Evolutionary conservation across 2,797 vertebrate genomes (phyloP), one percentile per base, ranked within the genome.

Genomic region (Halcyon smyrnensis): DNA sequence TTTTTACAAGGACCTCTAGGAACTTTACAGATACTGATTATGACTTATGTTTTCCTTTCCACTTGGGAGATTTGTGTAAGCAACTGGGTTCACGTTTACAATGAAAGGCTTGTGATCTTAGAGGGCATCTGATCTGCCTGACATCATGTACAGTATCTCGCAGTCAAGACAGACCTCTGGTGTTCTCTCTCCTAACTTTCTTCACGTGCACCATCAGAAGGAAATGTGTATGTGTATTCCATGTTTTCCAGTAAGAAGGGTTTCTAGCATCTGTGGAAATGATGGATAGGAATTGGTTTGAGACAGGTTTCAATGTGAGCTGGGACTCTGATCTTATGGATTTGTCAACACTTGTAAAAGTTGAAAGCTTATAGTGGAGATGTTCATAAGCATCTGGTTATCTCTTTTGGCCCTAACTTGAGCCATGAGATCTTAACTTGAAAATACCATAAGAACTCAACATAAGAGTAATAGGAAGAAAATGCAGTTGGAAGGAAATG

Each of bases 161-260:
- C n/a, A 36, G 36, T 46, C 23, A 70, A 57, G 23, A 7, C 46
- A 77, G 54, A 70, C 18, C 48, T 74, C 36, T 65, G 41, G 4
- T 41, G 30, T 9, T 25, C 21, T 69, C 30, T 53, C 48, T 71
- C 48, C 46, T 60, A 24, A 48, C 24, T 78, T 70, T 79, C 41
- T 73, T 82, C 54, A 43, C 1, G 0, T 15, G 20, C 1, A 1
- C 9, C 1, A 0, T 43, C 25, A 56, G 68, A 67, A 77, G 53
- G 92, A 83, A 87, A 50, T 0, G 0, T 54, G 18, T 41, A 45
- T 79, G 28, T 57, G 24, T 21, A 16, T 50, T 57, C 32, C 21
- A 14, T 4, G 10, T 37, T 75, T 83, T 60, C 45, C 60, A 25
- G 9, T 30, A 43, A 36, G 56, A 71, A 48, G 5, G 10, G 16